Evolutionary conservation across 1,140 invertebrate species (phyloP), one percentile per base, ranked within the genome.

Genomic region (Atta colombica): DNA sequence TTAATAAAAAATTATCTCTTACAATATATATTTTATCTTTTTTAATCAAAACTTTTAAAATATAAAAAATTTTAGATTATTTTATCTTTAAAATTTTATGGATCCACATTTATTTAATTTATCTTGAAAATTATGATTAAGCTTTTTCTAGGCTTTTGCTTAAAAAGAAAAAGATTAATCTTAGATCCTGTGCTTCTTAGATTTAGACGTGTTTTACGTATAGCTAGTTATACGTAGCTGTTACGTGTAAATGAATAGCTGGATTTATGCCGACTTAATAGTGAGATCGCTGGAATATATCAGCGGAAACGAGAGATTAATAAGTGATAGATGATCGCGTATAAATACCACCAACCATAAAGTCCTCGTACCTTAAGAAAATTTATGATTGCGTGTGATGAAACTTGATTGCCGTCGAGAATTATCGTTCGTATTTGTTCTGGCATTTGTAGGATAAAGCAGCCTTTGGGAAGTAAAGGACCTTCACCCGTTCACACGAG

Each of bases 381-480:
- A 61, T 74, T 82, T 82, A 61, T 49, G 55, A 60, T 61, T 14
- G 18, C 68, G 68, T 61, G 68, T 28, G 39, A 60, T 12, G 39
- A 63, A 74, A 75, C 28, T 49, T 61, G 69, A 71, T 21, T 68
- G 31, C 63, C 1, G 18, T 49, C 10, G 21, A 28, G 35, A 68
- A 16, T 75, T 78, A 92, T 80, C 77, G 39, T 3, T 58, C 16
- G 16, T 35, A 75, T 85, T n/a, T 66, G 21, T 71, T 86, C 86
- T 72, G 60, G 14, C 69, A 91, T 85, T 95, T 94, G n/a, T 91
- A 95, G 95, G 63, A 94, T 93, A 74, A 95, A 95, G 74, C 92
- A 93, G 74, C 94, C 94, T 86, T 75, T 95, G 84, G 90, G 86
- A 28, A 95, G 94, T 66, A 95, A 95, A 93, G 94, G 93, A 82